phyloP scores from a whole-genome alignment of 1,140 invertebrate species.

The Temnothorax curvispinosus region DNA sequence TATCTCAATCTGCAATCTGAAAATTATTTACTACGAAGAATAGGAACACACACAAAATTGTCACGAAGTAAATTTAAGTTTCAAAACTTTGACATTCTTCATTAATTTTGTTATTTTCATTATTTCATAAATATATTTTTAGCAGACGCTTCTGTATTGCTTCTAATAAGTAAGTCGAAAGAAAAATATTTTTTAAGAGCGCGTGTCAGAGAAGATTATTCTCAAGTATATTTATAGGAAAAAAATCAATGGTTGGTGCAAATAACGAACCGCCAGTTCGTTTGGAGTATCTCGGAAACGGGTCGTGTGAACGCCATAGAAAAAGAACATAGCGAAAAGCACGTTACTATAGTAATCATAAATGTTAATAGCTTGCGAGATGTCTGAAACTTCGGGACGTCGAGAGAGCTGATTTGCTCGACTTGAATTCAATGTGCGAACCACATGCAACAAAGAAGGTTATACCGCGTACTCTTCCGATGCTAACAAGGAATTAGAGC shows the following conservation, averaged over 20 bases:
- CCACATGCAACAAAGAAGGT: slow-evolving; percentile 50
- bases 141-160: background rate
- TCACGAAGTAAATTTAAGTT: background rate
- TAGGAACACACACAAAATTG: background rate
- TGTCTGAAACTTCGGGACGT: slow-evolving; percentile 34
- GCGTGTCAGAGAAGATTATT: background rate
- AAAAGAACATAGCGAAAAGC: slow-evolving; percentile 27
- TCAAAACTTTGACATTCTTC: background rate
- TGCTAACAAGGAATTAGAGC: slow-evolving; percentile 28
- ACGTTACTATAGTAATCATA: slow-evolving; percentile 44
- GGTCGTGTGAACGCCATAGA: slow-evolving; percentile 15
- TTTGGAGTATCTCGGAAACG: slow-evolving; percentile 22
- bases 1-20: background rate
- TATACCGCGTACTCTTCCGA: background rate
- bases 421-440: slow-evolving; percentile 57
- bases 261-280: background rate
- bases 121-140: background rate
- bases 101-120: background rate
- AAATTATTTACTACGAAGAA: background rate
- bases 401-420: slow-evolving; percentile 31
- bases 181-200: background rate
- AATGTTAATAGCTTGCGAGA: slow-evolving; percentile 43
- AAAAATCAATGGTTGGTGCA: background rate
- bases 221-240: background rate
- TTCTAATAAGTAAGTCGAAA: background rate